A percentile compares a stretch with the other conserved stretches of the same genome.
Evolutionary conservation across 2,113 vertebrate species (phyloP).

Genomic region (Lonchura striata): DNA sequence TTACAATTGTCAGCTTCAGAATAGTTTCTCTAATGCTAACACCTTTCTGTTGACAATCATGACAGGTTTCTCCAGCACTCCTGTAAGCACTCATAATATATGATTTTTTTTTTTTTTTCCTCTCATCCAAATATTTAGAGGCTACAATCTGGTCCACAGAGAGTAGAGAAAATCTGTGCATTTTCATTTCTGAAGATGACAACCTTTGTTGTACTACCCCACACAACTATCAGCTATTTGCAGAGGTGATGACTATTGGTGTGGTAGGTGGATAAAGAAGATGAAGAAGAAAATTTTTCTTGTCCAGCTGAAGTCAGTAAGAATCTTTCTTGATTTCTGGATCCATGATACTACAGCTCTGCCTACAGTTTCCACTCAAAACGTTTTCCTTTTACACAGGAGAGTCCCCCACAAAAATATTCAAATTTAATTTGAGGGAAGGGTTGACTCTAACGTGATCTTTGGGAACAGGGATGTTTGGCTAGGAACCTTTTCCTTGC

Average conservation of each 20-base stretch:
- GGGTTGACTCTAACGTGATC: neutral
- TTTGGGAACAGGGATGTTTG: neutral
- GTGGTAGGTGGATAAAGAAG: neutral
- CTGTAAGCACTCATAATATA: neutral
- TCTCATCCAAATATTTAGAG: neutral
- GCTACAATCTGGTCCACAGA: neutral
- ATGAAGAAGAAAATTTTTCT: neutral
- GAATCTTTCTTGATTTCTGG: neutral
- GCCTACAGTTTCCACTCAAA: neutral
- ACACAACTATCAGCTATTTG: neutral
- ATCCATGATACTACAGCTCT: neutral
- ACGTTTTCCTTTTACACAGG: neutral
- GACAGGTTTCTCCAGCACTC: neutral
- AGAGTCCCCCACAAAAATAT: neutral
- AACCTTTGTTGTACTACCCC: neutral
- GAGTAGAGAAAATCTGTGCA: neutral
- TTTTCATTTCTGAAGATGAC: neutral
- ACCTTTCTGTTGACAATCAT: neutral
- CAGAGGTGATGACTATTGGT: neutral
- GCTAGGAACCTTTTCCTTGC: neutral
- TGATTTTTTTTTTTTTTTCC: neutral
- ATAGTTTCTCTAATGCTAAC: neutral
- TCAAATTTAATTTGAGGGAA: neutral
- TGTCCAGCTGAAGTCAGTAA: neutral
- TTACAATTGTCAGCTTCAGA: neutral